phyloP scores from a whole-genome alignment of 2,888 invertebrate species.

The Loripinus fragilis region DNA sequence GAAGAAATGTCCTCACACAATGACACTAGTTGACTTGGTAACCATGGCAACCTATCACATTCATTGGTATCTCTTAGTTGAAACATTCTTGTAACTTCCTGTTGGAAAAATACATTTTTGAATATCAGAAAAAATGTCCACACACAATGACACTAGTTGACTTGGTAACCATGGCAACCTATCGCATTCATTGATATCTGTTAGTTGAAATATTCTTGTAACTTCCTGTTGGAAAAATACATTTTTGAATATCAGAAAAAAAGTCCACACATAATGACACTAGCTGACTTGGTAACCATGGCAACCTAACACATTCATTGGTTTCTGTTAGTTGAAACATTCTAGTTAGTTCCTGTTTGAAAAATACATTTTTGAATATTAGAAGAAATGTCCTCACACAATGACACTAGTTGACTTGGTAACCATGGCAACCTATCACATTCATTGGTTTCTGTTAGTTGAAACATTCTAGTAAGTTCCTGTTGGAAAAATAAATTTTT shows the following conservation, averaged over 20 bases:
- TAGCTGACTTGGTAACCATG: background rate
- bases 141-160: conserved; percentile 20
- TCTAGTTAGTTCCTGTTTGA: conserved; percentile 25
- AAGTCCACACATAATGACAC: no score
- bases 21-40: conserved; percentile 35
- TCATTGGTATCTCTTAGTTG: background rate
- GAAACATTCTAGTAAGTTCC: no score
- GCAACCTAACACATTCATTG: background rate
- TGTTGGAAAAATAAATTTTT: no score
- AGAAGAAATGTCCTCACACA: no score
- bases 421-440: no score
- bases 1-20: background rate
- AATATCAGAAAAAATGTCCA: conserved; percentile 1
- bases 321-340: conserved; percentile 10
- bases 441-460: no score
- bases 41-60: conserved; percentile 38
- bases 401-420: no score
- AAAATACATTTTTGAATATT: no score
- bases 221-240: background rate
- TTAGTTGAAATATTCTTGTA: background rate
- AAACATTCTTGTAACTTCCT: conserved; percentile 7
- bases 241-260: no score
- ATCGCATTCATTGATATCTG: background rate
- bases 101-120: background rate
- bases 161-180: conserved; percentile 48